Evolutionary conservation across 2,113 vertebrate genomes (phyloP).

Genomic region (human): DNA sequence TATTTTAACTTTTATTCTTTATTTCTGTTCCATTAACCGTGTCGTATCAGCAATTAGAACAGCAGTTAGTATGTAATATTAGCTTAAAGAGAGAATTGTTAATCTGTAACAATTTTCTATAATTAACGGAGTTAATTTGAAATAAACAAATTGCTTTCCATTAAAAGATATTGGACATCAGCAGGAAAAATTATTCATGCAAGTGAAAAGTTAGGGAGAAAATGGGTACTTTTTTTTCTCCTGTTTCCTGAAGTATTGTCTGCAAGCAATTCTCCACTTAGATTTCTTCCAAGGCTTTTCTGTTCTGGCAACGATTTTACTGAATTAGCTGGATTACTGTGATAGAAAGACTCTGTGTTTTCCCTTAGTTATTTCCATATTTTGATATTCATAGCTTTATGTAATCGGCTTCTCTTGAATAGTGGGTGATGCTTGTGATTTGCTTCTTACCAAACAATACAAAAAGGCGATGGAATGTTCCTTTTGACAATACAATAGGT

Average conservation of each 20-base stretch:
- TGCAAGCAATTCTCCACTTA: neutral
- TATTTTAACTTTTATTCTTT: neutral
- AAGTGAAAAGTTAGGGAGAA: neutral
- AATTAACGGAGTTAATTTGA: neutral
- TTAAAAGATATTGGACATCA: neutral
- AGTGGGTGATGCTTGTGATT: too few relatives aligned
- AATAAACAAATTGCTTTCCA: neutral
- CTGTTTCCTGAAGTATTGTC: neutral
- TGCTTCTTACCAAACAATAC: neutral
- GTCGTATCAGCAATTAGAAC: neutral
- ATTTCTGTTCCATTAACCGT: neutral
- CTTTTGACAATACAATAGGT: neutral
- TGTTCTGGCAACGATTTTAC: neutral
- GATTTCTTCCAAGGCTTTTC: neutral
- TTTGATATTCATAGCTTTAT: neutral
- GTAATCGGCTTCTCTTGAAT: neutral
- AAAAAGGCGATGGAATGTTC: neutral
- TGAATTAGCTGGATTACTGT: neutral
- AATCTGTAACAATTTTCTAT: neutral
- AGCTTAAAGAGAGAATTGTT: neutral
- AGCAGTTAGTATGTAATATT: neutral
- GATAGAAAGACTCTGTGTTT: neutral
- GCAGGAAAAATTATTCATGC: neutral
- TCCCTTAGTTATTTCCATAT: neutral
- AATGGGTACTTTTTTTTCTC: neutral